phyloP scores from a whole-genome alignment of 1,140 invertebrate species.

The Philotrypesis tridentata region DNA sequence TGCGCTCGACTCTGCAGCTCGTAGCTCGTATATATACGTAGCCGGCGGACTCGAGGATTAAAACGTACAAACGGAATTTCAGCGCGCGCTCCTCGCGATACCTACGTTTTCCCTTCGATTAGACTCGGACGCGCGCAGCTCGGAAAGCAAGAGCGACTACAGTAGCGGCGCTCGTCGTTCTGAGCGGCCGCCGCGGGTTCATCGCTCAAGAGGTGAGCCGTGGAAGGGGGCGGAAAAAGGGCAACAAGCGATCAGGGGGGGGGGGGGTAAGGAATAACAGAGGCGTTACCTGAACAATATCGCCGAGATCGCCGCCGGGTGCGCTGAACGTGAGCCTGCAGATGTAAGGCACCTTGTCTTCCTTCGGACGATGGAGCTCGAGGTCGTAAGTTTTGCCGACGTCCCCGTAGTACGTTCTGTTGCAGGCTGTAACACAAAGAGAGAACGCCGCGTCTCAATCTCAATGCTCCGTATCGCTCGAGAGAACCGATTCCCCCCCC shows the following conservation, averaged over 20 bases:
- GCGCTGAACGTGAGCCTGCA: conserved; percentile 91
- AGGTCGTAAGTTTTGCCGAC: conserved; percentile 87
- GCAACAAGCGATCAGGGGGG: not conserved
- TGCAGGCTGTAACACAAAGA: conserved; percentile 83
- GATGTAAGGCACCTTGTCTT: conserved; percentile 87
- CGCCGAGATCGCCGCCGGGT: conserved; percentile 85
- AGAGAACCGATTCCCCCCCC: not conserved
- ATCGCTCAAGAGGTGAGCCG: too few species aligned
- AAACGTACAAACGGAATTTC: conserved; percentile 1
- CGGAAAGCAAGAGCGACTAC: too few species aligned
- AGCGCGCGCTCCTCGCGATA: too few species aligned
- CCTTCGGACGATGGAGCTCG: conserved; percentile 86
- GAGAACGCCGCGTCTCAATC: conserved; percentile 51
- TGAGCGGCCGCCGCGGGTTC: too few species aligned
- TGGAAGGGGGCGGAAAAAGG: not conserved
- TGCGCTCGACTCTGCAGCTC: not conserved
- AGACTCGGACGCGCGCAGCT: too few species aligned
- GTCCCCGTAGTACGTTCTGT: conserved; percentile 89
- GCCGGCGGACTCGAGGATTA: not conserved
- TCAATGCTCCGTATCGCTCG: conserved; percentile 48
- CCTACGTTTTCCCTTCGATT: not conserved
- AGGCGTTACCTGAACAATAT: conserved; percentile 85
- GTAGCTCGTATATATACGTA: too few species aligned
- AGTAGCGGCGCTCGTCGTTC: too few species aligned
- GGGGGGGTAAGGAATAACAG: not conserved